A percentile compares a stretch with the other conserved stretches of the same genome.
phyloP scores from a whole-genome alignment of 1,140 invertebrate genomes.

The Pseudobourletiella spinata region DNA sequence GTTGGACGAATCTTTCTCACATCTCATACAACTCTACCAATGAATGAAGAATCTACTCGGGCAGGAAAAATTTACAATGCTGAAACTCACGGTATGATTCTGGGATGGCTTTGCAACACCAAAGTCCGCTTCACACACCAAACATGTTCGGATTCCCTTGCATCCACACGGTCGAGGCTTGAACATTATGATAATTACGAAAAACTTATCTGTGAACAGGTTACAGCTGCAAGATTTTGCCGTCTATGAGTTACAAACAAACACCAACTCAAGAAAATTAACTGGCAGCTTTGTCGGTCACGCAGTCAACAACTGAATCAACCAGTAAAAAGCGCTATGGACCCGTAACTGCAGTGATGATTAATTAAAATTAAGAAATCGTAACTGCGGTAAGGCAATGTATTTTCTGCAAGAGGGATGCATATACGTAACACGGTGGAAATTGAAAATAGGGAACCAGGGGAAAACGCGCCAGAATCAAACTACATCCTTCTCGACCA shows the following conservation, averaged over 20 bases:
- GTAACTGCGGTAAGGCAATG: no score
- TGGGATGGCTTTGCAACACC: conserved; percentile 39
- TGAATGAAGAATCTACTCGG: no score
- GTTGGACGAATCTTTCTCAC: no score
- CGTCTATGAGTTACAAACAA: neutral
- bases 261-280: neutral
- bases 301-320: neutral
- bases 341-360: neutral
- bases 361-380: neutral
- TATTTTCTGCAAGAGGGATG: no score
- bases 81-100: no score
- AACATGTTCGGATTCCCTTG: conserved; percentile 81
- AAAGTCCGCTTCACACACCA: conserved; percentile 67
- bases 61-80: no score
- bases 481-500: no score
- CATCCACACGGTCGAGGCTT: conserved; percentile 71
- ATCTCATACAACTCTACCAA: no score
- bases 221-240: neutral
- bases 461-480: no score
- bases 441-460: no score
- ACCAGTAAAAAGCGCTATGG: neutral
- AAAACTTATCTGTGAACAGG: neutral
- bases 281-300: neutral
- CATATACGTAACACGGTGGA: no score
- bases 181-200: conserved; percentile 47